Base-by-base conservation (phyloP, 1,140 invertebrate species). In the Anagrus nilaparvatae region DNA sequence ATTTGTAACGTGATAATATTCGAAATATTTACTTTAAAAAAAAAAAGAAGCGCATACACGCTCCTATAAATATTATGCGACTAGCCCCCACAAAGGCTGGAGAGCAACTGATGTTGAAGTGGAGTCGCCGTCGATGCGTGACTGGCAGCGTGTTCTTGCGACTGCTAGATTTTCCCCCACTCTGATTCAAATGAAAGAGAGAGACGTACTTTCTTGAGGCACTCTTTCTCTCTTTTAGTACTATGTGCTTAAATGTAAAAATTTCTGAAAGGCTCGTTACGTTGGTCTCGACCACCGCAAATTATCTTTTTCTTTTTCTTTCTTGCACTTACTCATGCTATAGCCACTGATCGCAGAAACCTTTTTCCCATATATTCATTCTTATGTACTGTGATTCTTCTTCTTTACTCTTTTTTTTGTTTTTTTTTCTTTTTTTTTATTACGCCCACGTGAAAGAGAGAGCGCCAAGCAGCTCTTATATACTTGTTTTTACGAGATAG, bases 101-200 rank as follows among this genome's bases (percentile, higher is more conserved):
- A 53, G 49, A 34, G 47, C 50, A 50, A 58, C 55, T 58, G 52
- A 56, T 45, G n/a, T n/a, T n/a, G n/a, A n/a, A n/a, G n/a, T n/a
- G n/a, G n/a, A n/a, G n/a, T n/a, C n/a, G n/a, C n/a, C n/a, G n/a
- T n/a, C n/a, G n/a, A n/a, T n/a, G n/a, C n/a, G n/a, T n/a, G n/a
- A n/a, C n/a, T n/a, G n/a, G n/a, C n/a, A n/a, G n/a, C n/a, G n/a
- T n/a, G n/a, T n/a, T 12, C 16, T 17, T 24, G 20, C 35, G 7
- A 3, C 33, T 23, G 18, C n/a, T 10, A 7, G 16, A 18, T 18
- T 20, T 25, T 12, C 2, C 4, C 27, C 4, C 25, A 6, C 24
- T 13, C 13, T 14, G 7, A 12, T n/a, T 34, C 17, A n/a, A n/a
- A n/a, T n/a, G n/a, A n/a, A n/a, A n/a, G n/a, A n/a, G n/a, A n/a